Evolutionary conservation across 2,113 vertebrate genomes (phyloP).

Genomic region (Plotosus lineatus): DNA sequence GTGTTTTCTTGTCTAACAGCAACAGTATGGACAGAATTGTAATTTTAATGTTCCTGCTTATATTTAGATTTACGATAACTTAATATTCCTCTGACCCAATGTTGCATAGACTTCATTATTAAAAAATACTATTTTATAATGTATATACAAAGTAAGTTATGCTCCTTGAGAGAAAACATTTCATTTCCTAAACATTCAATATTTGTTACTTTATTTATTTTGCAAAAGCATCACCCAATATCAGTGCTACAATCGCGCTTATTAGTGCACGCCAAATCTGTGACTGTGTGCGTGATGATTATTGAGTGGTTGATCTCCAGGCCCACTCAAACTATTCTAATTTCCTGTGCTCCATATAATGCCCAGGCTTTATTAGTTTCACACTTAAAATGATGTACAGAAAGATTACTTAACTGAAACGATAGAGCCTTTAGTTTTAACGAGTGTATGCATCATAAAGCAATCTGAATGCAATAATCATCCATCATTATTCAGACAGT

Average conservation of each 20-base stretch:
- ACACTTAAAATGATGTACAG: slow-evolving; percentile 66
- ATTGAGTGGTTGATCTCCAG: slow-evolving; percentile 47
- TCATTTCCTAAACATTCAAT: not conserved
- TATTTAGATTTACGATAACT: not conserved
- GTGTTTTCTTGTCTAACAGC: too few species aligned
- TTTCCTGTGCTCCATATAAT: slow-evolving; percentile 57
- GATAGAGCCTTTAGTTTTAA: slow-evolving; percentile 67
- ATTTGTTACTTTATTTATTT: not conserved
- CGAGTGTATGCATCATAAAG: slow-evolving; percentile 72
- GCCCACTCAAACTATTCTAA: slow-evolving; percentile 44
- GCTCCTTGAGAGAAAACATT: slow-evolving; percentile 40
- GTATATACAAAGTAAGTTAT: slow-evolving; percentile 42
- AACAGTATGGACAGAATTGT: too few species aligned
- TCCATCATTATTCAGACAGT: slow-evolving; percentile 72
- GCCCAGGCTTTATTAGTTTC: slow-evolving; percentile 64
- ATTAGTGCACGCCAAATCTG: slow-evolving; percentile 27
- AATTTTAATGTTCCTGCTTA: too few species aligned
- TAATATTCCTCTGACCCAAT: not conserved
- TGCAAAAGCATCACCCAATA: not conserved
- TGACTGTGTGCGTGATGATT: slow-evolving; percentile 48
- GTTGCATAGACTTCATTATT: not conserved
- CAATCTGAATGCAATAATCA: slow-evolving; percentile 68
- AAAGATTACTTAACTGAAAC: slow-evolving; percentile 66
- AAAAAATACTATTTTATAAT: slow-evolving; percentile 52
- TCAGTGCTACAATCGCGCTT: not conserved